These are phyloP conservation scores for Prionace glauca DNA, from an alignment of 2,797 vertebrate genomes.

Conservation along the genomic window DNA sequence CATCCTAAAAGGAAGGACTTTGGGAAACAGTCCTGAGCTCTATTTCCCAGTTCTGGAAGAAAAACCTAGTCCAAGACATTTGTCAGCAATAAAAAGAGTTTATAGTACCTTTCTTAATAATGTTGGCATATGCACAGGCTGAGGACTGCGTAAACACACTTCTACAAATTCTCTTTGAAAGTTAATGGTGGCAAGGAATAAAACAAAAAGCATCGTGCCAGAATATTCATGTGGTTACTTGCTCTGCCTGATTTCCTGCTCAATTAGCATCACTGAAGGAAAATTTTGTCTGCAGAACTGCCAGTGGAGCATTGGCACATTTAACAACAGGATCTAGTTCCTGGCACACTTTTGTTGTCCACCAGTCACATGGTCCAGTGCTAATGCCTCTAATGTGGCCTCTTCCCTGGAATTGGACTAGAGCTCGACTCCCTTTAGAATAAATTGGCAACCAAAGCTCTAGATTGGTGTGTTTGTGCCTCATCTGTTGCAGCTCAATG, in stretches of 20 bases:
- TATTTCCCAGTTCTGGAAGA: not conserved
- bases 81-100: not conserved
- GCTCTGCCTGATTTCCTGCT: not conserved
- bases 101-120: not conserved
- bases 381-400: not conserved
- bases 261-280: not conserved
- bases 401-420: not conserved
- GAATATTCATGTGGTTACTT: not conserved
- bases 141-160: not conserved
- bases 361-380: not conserved
- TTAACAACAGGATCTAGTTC: not conserved
- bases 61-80: not conserved
- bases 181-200: not conserved
- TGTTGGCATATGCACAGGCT: not conserved
- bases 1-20: not conserved
- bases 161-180: not conserved
- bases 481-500: not conserved
- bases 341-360: not conserved
- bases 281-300: not conserved
- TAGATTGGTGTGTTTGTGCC: not conserved
- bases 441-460: not conserved
- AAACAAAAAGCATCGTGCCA: not conserved
- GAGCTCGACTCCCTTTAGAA: not conserved
- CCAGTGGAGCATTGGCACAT: not conserved
- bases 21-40: not conserved